Evolutionary conservation across 2,113 vertebrate genomes (phyloP).

Genomic region (Protomyctophum bolini): DNA sequence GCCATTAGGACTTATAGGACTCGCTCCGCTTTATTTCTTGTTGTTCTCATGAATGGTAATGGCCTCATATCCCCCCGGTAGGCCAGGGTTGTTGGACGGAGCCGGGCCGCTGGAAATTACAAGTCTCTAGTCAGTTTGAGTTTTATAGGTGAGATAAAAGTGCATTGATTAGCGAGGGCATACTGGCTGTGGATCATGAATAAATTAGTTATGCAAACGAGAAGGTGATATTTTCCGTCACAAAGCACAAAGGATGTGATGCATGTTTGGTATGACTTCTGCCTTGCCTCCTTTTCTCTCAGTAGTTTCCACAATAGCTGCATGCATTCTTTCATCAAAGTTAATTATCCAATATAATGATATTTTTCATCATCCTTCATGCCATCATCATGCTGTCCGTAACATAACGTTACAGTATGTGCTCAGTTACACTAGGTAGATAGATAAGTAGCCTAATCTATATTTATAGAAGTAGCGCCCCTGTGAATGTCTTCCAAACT

Average conservation of each 20-base stretch:
- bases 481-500: too few relatives aligned
- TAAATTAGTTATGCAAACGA: slow-evolving; percentile 24
- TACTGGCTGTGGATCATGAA: slow-evolving; percentile 18
- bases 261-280: neutral
- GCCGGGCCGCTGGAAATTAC: slow-evolving; percentile 58
- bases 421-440: too few relatives aligned
- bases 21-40: slow-evolving; percentile 46
- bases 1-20: slow-evolving; percentile 43
- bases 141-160: slow-evolving; percentile 23
- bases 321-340: too few relatives aligned
- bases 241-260: neutral
- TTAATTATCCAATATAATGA: too few relatives aligned
- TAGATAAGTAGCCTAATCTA: too few relatives aligned
- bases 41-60: slow-evolving; percentile 61
- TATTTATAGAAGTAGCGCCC: too few relatives aligned
- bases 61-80: slow-evolving; percentile 54
- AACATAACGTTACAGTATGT: too few relatives aligned
- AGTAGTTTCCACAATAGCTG: too few relatives aligned
- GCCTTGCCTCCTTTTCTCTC: neutral
- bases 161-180: slow-evolving; percentile 13
- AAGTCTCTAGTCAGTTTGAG: slow-evolving; percentile 56
- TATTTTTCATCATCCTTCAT: too few relatives aligned
- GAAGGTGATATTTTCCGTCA: neutral
- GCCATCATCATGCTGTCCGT: too few relatives aligned
- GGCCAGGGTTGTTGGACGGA: slow-evolving; percentile 52